These are phyloP conservation scores for Agrotis exclamationis DNA, from an alignment of 2,888 invertebrate genomes.

Conservation along the genomic window DNA sequence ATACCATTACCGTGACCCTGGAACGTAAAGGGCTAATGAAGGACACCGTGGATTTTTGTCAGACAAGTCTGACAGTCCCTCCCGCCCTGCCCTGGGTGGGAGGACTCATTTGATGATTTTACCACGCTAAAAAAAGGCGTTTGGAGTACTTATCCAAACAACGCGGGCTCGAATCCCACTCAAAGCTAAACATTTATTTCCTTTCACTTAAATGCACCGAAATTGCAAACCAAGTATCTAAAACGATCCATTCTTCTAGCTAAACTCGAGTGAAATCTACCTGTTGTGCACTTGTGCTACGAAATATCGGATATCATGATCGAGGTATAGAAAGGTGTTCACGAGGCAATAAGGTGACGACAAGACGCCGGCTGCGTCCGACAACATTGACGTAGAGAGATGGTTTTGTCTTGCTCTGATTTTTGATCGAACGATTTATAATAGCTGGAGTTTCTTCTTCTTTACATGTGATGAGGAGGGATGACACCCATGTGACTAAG, in stretches of 20 bases:
- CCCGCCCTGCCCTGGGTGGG: too few relatives aligned
- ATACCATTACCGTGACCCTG: too few relatives aligned
- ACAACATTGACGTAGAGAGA: constrained; percentile 20
- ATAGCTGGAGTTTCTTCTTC: background rate
- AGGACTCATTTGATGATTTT: too few relatives aligned
- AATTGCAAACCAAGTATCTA: background rate
- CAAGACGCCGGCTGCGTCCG: constrained; percentile 28
- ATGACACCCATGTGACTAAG: too few relatives aligned
- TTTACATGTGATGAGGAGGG: too few relatives aligned
- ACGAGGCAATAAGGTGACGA: constrained; percentile 46
- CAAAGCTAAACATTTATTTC: too few relatives aligned
- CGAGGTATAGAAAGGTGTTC: constrained; percentile 36
- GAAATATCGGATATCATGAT: constrained; percentile 51
- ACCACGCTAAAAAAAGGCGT: too few relatives aligned
- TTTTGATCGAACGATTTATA: constrained; percentile 47
- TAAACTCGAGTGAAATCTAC: constrained; percentile 45
- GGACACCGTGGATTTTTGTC: too few relatives aligned
- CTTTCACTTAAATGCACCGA: background rate
- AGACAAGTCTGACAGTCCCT: too few relatives aligned
- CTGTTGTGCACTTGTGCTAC: constrained; percentile 33
- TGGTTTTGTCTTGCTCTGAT: constrained; percentile 6
- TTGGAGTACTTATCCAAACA: too few relatives aligned
- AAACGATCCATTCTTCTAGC: background rate
- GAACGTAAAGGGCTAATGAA: too few relatives aligned
- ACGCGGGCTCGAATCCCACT: too few relatives aligned